A percentile compares a stretch with the other conserved stretches of the same genome.
Evolutionary conservation across 2,113 vertebrate genomes (phyloP).

Genomic region (Carlito syrichta): DNA sequence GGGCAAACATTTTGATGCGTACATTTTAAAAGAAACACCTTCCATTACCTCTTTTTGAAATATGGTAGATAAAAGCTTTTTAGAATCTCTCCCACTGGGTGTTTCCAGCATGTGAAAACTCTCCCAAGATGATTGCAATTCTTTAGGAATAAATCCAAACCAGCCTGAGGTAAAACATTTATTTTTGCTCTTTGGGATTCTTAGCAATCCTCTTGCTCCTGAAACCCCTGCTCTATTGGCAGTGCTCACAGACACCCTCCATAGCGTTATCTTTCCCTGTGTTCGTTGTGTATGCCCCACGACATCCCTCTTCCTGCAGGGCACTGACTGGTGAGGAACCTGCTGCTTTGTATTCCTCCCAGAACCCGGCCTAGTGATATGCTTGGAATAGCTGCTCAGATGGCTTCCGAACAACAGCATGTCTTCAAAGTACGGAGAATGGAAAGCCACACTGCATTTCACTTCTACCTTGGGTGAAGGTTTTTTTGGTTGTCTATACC

Average conservation of each 20-base stretch:
- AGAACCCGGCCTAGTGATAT: neutral
- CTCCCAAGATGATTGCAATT: neutral
- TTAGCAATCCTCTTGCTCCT: neutral
- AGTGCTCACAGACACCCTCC: neutral
- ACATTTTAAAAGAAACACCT: constrained; percentile 13
- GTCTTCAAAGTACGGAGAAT: neutral
- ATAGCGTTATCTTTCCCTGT: neutral
- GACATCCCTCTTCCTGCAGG: neutral
- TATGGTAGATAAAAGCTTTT: neutral
- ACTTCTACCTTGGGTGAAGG: neutral
- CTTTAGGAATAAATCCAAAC: neutral
- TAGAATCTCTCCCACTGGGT: neutral
- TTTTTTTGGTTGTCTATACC: neutral
- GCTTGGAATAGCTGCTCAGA: neutral
- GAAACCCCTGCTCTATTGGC: neutral
- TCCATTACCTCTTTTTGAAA: constrained; percentile 20
- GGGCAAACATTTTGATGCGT: constrained; percentile 27
- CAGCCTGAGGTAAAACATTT: neutral
- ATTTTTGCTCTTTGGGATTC: neutral
- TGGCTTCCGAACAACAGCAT: neutral
- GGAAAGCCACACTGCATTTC: neutral
- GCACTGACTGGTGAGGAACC: neutral
- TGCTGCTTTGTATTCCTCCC: neutral
- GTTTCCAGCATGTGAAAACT: neutral
- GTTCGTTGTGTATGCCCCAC: neutral